A percentile compares a stretch with the other conserved stretches of the same genome.
Conservation (phyloP, 2,113 vertebrate species). For the Nothocercus julius region DNA sequence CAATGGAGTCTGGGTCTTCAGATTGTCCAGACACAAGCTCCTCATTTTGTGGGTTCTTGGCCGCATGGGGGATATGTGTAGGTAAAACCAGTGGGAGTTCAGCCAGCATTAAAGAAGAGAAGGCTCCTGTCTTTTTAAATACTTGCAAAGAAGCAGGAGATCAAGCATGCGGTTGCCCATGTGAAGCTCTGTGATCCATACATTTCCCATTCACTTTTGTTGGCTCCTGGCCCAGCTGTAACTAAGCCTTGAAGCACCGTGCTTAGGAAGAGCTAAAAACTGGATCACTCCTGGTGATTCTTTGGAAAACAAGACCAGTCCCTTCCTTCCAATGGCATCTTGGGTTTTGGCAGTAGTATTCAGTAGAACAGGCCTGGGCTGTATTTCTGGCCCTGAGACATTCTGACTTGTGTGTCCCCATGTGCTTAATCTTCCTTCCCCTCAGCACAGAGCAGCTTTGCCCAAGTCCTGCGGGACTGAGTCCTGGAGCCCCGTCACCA, state of each 20-base stretch:
- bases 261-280: neutral
- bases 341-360: neutral
- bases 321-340: neutral
- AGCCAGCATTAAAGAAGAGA: neutral
- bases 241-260: rapidly evolving
- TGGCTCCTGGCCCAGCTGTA: neutral
- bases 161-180: neutral
- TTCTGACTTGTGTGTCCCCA: neutral
- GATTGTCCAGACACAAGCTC: too few relatives aligned
- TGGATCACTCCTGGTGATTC: neutral
- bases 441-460: neutral
- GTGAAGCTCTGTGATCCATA: rapidly evolving
- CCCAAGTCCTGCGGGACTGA: neutral
- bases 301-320: neutral
- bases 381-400: neutral
- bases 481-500: neutral
- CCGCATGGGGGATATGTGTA: neutral
- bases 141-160: neutral
- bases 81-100: neutral
- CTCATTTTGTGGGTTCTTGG: neutral
- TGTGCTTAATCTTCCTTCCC: neutral
- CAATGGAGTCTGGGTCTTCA: neutral
- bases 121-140: neutral
- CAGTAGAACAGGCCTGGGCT: neutral
- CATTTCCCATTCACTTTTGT: neutral